A percentile compares a stretch with the other conserved stretches of the same genome.
These are phyloP conservation scores for Temnothorax ravouxi DNA, from an alignment of 2,888 invertebrate species.

Conservation along the genomic window DNA sequence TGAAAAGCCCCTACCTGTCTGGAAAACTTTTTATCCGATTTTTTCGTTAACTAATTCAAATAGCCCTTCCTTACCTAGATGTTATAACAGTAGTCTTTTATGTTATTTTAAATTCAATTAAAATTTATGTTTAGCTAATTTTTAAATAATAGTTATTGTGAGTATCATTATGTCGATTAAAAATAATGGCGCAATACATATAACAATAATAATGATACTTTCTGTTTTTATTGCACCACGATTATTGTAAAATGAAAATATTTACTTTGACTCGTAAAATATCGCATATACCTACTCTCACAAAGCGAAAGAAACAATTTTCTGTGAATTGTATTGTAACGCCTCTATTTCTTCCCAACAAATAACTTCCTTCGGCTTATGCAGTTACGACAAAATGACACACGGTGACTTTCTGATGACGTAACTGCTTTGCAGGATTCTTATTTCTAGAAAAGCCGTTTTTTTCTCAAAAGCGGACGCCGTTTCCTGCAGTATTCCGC, in stretches of 20 bases:
- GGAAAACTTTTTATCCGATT: too few species aligned
- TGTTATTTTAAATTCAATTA: background rate
- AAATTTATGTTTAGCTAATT: background rate
- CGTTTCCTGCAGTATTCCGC: conserved; percentile 39
- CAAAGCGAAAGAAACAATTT: conserved; percentile 23
- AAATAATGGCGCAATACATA: background rate
- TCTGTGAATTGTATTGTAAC: conserved; percentile 9
- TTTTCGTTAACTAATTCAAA: too few species aligned
- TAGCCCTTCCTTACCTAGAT: background rate
- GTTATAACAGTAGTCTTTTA: background rate
- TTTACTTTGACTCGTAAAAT: conserved; percentile 33
- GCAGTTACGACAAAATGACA: conserved; percentile 36
- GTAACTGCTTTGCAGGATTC: conserved; percentile 29
- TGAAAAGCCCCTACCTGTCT: too few species aligned
- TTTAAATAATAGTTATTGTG: background rate
- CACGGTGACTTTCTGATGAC: conserved; percentile 14
- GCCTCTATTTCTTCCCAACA: conserved; percentile 25
- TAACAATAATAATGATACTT: background rate
- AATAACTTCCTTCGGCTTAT: conserved; percentile 39
- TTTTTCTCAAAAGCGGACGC: conserved; percentile 7
- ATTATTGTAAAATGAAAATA: conserved; percentile 26
- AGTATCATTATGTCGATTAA: background rate
- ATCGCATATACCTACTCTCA: background rate
- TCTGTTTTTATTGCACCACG: background rate
- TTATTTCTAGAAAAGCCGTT: conserved; percentile 38